Evolutionary conservation across 2,113 vertebrate genomes (phyloP).

Genomic region (Lagopus leucura): DNA sequence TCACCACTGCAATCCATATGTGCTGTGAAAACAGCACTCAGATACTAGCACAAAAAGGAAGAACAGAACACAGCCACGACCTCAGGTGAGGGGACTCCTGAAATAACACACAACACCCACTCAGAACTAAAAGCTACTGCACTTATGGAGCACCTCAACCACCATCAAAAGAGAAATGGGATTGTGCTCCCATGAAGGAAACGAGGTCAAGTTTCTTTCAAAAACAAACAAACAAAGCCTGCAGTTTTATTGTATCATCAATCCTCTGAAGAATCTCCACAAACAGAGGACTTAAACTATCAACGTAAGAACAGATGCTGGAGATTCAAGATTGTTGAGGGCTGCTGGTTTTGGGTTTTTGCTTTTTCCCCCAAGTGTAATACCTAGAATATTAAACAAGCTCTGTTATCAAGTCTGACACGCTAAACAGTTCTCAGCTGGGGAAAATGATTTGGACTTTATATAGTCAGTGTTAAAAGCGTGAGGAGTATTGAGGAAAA

Average conservation of each 20-base stretch:
- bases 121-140: background rate
- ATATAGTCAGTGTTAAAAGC: background rate
- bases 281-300: background rate
- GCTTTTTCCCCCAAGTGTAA: background rate
- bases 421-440: background rate
- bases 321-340: background rate
- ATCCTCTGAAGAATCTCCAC: background rate
- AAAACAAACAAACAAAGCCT: background rate
- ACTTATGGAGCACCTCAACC: background rate
- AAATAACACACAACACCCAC: background rate
- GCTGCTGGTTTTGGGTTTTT: background rate
- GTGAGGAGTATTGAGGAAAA: background rate
- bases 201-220: background rate
- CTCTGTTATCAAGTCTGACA: background rate
- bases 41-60: background rate
- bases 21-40: background rate
- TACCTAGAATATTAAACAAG: background rate
- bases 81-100: fast-evolving
- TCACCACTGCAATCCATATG: background rate
- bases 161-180: background rate
- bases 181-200: background rate
- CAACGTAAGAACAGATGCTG: background rate
- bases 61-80: background rate
- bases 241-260: background rate
- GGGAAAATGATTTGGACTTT: background rate